A percentile compares a stretch with the other conserved stretches of the same genome.
phyloP scores from a whole-genome alignment of 2,797 vertebrate species.

The Acomys russatus region DNA sequence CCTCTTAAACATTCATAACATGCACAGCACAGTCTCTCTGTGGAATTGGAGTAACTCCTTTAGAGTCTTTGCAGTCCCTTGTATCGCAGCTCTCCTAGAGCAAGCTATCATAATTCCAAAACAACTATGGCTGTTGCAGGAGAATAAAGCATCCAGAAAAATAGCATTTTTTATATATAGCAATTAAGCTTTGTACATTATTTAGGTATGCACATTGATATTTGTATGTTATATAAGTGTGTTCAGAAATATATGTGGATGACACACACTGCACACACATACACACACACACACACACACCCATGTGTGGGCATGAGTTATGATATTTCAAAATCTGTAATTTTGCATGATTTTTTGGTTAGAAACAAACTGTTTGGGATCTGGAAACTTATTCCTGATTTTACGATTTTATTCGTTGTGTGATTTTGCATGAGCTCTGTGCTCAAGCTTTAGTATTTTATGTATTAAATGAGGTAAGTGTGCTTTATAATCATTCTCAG shows the following conservation, averaged over 20 bases:
- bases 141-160: constrained; percentile 66
- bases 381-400: background rate
- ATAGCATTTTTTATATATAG: constrained; percentile 61
- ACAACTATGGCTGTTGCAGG: constrained; percentile 66
- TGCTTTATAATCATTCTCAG: constrained; percentile 32
- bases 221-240: background rate
- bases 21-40: constrained; percentile 78
- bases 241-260: constrained; percentile 10
- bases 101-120: constrained; percentile 78
- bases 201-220: constrained; percentile 51
- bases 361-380: constrained; percentile 27
- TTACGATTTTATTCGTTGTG: constrained; percentile 32
- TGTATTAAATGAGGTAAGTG: constrained; percentile 27
- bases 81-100: constrained; percentile 66
- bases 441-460: constrained; percentile 11
- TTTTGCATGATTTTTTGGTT: constrained; percentile 27
- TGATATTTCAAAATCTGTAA: constrained; percentile 44
- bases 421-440: constrained; percentile 13
- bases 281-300: background rate
- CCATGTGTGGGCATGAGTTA: background rate
- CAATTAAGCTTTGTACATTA: constrained; percentile 64
- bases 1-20: constrained; percentile 83
- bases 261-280: background rate
- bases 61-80: constrained; percentile 72
- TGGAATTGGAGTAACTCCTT: constrained; percentile 79